A percentile compares a stretch with the other conserved stretches of the same genome.
phyloP scores from a whole-genome alignment of 2,888 invertebrate species.

The Escarpia spicata region DNA sequence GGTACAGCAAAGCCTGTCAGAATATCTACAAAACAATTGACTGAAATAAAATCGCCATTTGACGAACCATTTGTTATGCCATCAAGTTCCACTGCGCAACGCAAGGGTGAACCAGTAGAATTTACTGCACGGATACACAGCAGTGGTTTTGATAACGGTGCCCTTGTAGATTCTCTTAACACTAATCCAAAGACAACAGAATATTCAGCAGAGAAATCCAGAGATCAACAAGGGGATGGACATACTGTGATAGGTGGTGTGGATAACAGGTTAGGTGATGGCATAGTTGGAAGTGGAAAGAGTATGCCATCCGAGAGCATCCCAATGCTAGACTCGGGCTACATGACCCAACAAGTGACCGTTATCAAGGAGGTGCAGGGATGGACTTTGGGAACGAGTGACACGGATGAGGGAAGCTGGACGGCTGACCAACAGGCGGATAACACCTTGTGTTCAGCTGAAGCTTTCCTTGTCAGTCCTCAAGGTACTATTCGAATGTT shows the following conservation, averaged over 20 bases:
- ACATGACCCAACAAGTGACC: neutral
- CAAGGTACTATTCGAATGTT: neutral
- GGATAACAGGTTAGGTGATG: neutral
- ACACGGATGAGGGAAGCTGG: neutral
- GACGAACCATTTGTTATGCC: neutral
- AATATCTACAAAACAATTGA: neutral
- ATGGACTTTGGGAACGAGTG: neutral
- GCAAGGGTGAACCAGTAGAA: neutral
- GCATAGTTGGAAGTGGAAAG: neutral
- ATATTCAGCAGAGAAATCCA: neutral
- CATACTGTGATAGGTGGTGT: neutral
- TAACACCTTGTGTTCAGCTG: neutral
- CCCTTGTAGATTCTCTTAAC: neutral
- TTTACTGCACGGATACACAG: neutral
- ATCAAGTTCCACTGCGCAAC: neutral
- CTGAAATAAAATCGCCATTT: neutral
- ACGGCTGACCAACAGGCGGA: neutral
- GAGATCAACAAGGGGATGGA: slow-evolving; percentile 2
- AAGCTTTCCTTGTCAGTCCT: neutral
- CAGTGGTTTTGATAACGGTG: neutral
- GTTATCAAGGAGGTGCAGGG: neutral
- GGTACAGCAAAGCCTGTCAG: neutral
- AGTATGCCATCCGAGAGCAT: neutral
- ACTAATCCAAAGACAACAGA: neutral
- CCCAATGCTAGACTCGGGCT: neutral